Evolutionary conservation across 2,888 invertebrate species (phyloP).

Genomic region (Eulithis testata): DNA sequence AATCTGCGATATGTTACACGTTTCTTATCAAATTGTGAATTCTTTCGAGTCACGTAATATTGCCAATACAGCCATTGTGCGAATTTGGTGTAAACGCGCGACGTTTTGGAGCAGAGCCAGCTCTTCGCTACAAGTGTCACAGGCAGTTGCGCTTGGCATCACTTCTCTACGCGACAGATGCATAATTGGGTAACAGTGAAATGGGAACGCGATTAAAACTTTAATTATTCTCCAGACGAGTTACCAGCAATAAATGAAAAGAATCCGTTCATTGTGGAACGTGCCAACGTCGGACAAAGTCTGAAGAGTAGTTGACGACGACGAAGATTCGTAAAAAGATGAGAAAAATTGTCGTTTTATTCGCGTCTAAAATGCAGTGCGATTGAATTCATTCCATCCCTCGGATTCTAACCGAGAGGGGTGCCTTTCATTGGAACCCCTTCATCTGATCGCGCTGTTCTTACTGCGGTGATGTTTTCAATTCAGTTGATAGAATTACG

Average conservation of each 20-base stretch:
- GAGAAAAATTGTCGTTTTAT: slow-evolving; percentile 51
- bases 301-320: slow-evolving; percentile 15
- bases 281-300: slow-evolving; percentile 27
- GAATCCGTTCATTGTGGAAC: slow-evolving; percentile 42
- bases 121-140: slow-evolving; percentile 76
- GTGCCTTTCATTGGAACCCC: slow-evolving; percentile 68
- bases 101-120: slow-evolving; percentile 69
- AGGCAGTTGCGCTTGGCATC: slow-evolving; percentile 57
- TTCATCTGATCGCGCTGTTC: slow-evolving; percentile 46
- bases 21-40: slow-evolving; percentile 33
- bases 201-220: slow-evolving; percentile 61
- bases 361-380: slow-evolving; percentile 62
- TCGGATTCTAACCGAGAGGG: slow-evolving; percentile 53
- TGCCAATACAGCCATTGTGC: slow-evolving; percentile 38
- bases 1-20: slow-evolving; percentile 5
- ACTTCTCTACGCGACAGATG: slow-evolving; percentile 61
- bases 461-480: slow-evolving; percentile 64
- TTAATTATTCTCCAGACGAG: slow-evolving; percentile 52
- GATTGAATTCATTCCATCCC: slow-evolving; percentile 63
- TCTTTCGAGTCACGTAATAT: slow-evolving; percentile 48
- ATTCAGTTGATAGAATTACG: slow-evolving; percentile 52
- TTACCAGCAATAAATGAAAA: slow-evolving; percentile 38
- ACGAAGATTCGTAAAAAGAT: slow-evolving; percentile 49
- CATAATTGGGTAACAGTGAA: slow-evolving; percentile 68
- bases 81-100: slow-evolving; percentile 47